These are phyloP conservation scores for Pemphigus obesinymphae DNA, from an alignment of 1,140 invertebrate genomes.

Conservation along the genomic window DNA sequence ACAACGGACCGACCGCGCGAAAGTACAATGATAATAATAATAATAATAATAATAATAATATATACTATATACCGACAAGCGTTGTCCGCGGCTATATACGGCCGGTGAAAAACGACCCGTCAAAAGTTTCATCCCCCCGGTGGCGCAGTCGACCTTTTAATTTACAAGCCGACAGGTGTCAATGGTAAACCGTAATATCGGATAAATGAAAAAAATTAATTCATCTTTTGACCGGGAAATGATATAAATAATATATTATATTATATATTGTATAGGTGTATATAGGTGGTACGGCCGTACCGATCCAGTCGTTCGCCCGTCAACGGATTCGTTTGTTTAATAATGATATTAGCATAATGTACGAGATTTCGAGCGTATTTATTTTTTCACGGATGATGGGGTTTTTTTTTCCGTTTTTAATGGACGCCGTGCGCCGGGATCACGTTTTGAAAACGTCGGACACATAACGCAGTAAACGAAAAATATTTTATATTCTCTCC, in stretches of 20 bases:
- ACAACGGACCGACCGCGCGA: neutral
- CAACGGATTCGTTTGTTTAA: neutral
- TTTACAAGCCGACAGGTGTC: slow-evolving; percentile 33
- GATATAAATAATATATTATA: too few species aligned
- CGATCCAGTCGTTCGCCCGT: neutral
- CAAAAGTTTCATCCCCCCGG: neutral
- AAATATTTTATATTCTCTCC: neutral
- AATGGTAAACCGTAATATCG: neutral
- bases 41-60: too few species aligned
- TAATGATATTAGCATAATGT: too few species aligned
- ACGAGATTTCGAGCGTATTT: neutral
- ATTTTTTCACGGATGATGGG: neutral
- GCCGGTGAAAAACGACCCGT: neutral
- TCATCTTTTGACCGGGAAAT: neutral
- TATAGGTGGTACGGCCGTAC: too few species aligned
- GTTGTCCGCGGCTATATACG: neutral
- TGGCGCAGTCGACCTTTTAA: neutral
- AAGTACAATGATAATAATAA: too few species aligned
- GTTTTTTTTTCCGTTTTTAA: too few species aligned
- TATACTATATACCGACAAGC: too few species aligned
- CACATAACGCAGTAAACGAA: neutral
- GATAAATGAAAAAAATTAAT: neutral
- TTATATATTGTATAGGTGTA: too few species aligned
- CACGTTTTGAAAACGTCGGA: neutral
- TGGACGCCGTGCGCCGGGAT: neutral